These are phyloP conservation scores for Pseudomyrmex cubaensis DNA, from an alignment of 1,140 invertebrate species.

Conservation along the genomic window DNA sequence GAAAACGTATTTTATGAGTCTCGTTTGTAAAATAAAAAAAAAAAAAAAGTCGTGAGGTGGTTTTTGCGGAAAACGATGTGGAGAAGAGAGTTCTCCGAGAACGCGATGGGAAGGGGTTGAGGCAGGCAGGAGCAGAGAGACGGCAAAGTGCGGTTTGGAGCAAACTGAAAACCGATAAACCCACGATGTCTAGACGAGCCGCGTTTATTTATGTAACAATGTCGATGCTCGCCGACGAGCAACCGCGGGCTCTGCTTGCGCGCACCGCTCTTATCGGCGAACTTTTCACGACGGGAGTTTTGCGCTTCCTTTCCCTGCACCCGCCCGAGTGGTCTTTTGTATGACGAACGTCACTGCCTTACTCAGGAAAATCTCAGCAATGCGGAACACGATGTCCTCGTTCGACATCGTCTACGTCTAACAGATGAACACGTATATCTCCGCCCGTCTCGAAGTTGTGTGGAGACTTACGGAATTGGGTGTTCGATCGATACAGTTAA, in stretches of 20 bases:
- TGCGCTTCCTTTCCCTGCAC: conserved; percentile 13
- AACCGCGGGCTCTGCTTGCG: conserved; percentile 26
- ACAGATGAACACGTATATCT: neutral
- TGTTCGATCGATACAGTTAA: neutral
- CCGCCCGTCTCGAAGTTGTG: neutral
- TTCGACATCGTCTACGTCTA: conserved; percentile 10
- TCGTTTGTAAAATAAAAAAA: neutral
- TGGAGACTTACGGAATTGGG: neutral
- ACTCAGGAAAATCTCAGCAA: conserved; percentile 33
- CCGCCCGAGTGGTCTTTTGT: conserved; percentile 48
- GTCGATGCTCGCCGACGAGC: conserved; percentile 45
- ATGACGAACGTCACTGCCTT: conserved; percentile 27
- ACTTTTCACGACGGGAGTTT: conserved; percentile 64
- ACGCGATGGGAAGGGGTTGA: neutral
- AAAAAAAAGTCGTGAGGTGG: neutral
- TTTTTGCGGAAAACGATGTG: conserved; percentile 9
- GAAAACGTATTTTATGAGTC: neutral
- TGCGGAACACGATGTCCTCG: conserved; percentile 40
- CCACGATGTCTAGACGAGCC: conserved; percentile 68
- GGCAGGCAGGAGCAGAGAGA: neutral
- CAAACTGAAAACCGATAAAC: conserved; percentile 74
- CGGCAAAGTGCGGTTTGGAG: conserved; percentile 53
- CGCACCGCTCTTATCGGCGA: conserved; percentile 59
- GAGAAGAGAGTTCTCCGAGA: conserved; percentile 15
- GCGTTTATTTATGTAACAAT: conserved; percentile 73